Evolutionary conservation across 2,113 vertebrate species (phyloP).

Genomic region (Brienomyrus brachyistius): DNA sequence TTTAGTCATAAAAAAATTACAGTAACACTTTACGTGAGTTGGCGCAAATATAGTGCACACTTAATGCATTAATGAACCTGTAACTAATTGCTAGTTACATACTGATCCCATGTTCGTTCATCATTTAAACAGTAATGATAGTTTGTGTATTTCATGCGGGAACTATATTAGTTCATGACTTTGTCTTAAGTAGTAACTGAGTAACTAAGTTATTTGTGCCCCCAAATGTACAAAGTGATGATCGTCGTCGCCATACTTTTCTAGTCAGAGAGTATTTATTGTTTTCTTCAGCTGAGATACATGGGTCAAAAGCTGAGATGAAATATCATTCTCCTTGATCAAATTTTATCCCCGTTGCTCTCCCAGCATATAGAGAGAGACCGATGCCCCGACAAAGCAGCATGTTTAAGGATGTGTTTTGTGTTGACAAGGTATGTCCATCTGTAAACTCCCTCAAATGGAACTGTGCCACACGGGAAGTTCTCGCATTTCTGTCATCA

Average conservation of each 20-base stretch:
- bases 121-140: neutral
- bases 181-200: neutral
- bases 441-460: neutral
- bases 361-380: constrained; percentile 9
- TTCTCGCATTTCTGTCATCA: neutral
- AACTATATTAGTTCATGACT: neutral
- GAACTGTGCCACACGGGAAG: neutral
- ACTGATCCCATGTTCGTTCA: neutral
- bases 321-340: constrained; percentile 36
- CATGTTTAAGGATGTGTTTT: neutral
- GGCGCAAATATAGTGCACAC: neutral
- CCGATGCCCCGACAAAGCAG: neutral
- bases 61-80: neutral
- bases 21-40: neutral
- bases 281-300: neutral
- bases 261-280: neutral
- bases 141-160: neutral
- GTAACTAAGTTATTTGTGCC: neutral
- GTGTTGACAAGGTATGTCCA: neutral
- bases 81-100: neutral
- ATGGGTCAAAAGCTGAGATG: constrained; percentile 27
- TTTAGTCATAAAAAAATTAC: neutral
- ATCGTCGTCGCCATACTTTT: neutral
- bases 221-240: neutral
- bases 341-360: neutral